Evolutionary conservation across 2,797 vertebrate genomes (phyloP), one percentile per base, ranked within the genome.

Genomic region (Threskiornis aethiopicus): DNA sequence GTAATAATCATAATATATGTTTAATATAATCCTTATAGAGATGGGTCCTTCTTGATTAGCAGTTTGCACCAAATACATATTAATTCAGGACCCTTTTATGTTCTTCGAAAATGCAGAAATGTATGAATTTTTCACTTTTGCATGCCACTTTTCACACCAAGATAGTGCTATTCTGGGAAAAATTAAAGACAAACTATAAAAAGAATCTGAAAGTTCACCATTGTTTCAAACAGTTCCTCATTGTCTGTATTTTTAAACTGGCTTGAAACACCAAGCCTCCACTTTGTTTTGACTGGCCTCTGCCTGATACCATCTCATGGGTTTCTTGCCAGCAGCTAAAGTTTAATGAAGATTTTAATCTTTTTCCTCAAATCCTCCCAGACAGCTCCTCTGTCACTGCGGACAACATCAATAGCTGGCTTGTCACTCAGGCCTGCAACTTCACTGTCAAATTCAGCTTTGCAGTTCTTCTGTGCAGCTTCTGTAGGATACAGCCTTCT

Each of bases 201-300:
- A 88, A 54, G 44, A 55, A 51, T 26, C 25, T 67, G 46, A 76
- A 91, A 89, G 29, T 55, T 90, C 64, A 64, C 41, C 25, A 31
- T 82, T 90, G 83, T 93, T 94, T 90, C 55, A 67, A 95, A 94
- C 72, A 66, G 18, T 66, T 91, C 73, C 59, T 82, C 64, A 42
- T 72, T 95, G 73, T 95, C 70, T 54, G 8, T 67, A 20, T 58
- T 76, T 90, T 75, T 19, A 66, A 91, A 72, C 22, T 42, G 47
- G 2, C 69, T 86, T 35, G 39, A 78, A 85, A 65, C 46, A 65
- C 62, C 28, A 77, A 47, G 35, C 15, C 47, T 82, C 22, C 16
- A 31, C 37, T 76, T 93, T 94, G 70, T 89, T 95, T 95, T 95
- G 85, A 90, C 90, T 90, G 84, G 42, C 25, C 55, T 84, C 71